Percentiles rank a stretch among this genome's conserved stretches.
Evolutionary conservation across 2,113 vertebrate genomes (phyloP).

Genomic region (Muntiacus muntjak): DNA sequence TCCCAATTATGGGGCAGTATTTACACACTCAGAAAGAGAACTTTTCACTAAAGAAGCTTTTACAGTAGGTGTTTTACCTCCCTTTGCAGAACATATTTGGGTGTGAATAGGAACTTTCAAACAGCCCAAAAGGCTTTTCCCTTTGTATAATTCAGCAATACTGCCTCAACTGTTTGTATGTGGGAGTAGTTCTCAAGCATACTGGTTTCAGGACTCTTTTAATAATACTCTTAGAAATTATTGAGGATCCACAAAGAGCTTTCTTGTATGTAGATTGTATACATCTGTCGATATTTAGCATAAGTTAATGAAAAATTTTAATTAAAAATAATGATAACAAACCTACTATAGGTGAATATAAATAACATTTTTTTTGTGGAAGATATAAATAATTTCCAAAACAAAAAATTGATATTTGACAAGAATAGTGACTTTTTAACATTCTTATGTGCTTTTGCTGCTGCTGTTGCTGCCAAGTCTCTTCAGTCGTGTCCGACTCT

Average conservation of each 20-base stretch:
- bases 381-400: neutral
- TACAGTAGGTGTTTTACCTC: neutral
- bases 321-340: neutral
- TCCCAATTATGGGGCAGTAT: neutral
- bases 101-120: neutral
- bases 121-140: neutral
- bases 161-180: neutral
- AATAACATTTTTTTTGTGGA: neutral
- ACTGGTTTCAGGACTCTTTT: neutral
- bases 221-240: neutral
- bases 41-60: neutral
- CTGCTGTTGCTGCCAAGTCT: too few species aligned
- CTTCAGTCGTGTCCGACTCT: too few species aligned
- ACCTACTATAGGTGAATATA: neutral
- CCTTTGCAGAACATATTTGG: neutral
- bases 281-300: neutral
- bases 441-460: neutral
- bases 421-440: neutral
- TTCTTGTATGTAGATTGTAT: neutral
- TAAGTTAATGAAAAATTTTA: neutral
- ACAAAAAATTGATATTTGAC: neutral
- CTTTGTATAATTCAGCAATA: neutral
- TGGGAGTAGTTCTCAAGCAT: neutral
- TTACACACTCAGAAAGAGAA: neutral
- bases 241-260: neutral